Evolutionary conservation across 2,797 vertebrate species (phyloP).

Genomic region (Urophycis tenuis): DNA sequence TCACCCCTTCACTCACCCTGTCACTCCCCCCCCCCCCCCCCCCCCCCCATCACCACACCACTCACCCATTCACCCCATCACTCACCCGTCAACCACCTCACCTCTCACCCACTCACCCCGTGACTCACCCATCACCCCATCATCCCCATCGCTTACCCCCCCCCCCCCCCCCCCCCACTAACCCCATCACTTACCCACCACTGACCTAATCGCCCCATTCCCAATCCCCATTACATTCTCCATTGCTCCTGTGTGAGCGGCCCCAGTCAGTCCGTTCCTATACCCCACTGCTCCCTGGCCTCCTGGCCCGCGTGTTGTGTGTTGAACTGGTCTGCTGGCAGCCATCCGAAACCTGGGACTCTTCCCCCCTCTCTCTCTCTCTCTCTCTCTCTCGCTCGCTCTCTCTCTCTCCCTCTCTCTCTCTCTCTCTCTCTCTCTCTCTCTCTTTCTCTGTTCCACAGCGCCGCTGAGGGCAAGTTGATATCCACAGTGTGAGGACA

Average conservation of each 20-base stretch:
- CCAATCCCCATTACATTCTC: not conserved
- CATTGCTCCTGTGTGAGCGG: not conserved
- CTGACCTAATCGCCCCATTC: not conserved
- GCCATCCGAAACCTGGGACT: constrained; percentile 64
- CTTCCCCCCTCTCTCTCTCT: constrained; percentile 81
- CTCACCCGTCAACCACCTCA: not conserved
- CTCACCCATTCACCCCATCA: not conserved
- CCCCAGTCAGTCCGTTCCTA: not conserved
- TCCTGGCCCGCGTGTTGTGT: constrained; percentile 20
- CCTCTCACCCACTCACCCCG: not conserved
- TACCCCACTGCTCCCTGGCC: not conserved
- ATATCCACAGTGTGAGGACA: constrained; percentile 98
- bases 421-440: constrained; percentile 78
- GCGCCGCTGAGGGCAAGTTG: constrained; percentile 88
- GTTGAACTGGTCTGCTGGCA: constrained; percentile 36
- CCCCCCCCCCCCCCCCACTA: no score
- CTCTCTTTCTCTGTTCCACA: constrained; percentile 85
- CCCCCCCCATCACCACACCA: not conserved
- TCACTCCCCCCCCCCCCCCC: not conserved
- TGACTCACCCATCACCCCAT: not conserved
- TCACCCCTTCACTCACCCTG: constrained; percentile 11
- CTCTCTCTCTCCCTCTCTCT: constrained; percentile 79
- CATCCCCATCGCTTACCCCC: no score
- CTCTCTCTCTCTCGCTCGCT: constrained; percentile 80
- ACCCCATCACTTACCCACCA: not conserved